These are phyloP conservation scores for Microctonus aethiopoides DNA, from an alignment of 2,888 invertebrate genomes.

Conservation along the genomic window DNA sequence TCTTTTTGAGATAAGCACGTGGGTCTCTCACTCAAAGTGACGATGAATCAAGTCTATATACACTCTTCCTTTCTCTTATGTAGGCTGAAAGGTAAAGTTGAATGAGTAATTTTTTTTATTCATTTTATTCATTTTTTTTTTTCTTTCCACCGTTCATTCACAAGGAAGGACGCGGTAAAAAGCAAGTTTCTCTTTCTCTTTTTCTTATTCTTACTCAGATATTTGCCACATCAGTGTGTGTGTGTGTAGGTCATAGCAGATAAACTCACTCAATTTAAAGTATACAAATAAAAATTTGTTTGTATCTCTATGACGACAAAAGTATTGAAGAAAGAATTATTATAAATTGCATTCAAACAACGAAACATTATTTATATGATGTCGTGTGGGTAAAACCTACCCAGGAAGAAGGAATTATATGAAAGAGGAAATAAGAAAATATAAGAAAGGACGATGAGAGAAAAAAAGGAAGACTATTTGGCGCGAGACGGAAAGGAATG, in stretches of 20 bases:
- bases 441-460: background rate
- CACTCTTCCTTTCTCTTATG: slow-evolving; percentile 29
- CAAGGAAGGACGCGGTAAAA: background rate
- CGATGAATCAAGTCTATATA: slow-evolving; percentile 3
- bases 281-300: slow-evolving; percentile 1
- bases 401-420: background rate
- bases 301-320: too few species aligned
- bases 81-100: slow-evolving; percentile 25
- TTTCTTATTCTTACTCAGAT: background rate
- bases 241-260: background rate
- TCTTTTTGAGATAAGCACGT: background rate
- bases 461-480: slow-evolving; percentile 9
- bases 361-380: slow-evolving; percentile 6
- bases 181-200: background rate
- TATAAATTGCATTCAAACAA: background rate
- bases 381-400: background rate
- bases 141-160: slow-evolving; percentile 4
- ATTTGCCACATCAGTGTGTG: too few species aligned
- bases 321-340: background rate
- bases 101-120: background rate
- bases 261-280: background rate
- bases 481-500: slow-evolving; percentile 47
- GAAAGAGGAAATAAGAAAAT: background rate
- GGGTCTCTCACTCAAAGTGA: background rate
- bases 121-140: background rate